A percentile compares a stretch with the other conserved stretches of the same genome.
Evolutionary conservation across 2,797 vertebrate genomes (phyloP).

Genomic region (Lepidocolaptes lacrymiger): DNA sequence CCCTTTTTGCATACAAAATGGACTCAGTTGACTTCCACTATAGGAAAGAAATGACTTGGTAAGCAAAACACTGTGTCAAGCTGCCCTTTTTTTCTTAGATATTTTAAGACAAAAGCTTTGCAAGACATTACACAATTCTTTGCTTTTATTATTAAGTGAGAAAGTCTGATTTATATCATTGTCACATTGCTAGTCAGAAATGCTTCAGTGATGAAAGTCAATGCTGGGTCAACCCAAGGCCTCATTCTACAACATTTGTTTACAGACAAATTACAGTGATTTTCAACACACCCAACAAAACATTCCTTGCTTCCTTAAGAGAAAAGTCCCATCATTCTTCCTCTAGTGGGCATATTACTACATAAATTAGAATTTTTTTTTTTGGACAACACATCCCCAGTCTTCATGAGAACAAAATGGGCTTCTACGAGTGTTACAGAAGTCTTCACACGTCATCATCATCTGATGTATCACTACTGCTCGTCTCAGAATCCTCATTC

Average conservation of each 20-base stretch:
- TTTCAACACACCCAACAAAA: slow-evolving; percentile 59
- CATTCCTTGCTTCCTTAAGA: slow-evolving; percentile 63
- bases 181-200: slow-evolving; percentile 79
- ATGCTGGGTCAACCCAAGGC: slow-evolving; percentile 69
- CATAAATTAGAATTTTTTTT: slow-evolving; percentile 55
- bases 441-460: slow-evolving; percentile 78
- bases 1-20: slow-evolving; percentile 25
- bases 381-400: slow-evolving; percentile 63
- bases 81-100: slow-evolving; percentile 58
- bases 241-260: slow-evolving; percentile 74
- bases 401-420: slow-evolving; percentile 48
- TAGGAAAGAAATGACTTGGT: slow-evolving; percentile 54
- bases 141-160: slow-evolving; percentile 78
- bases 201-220: slow-evolving; percentile 73
- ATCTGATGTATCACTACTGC: slow-evolving; percentile 84
- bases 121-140: slow-evolving; percentile 77
- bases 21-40: slow-evolving; percentile 35
- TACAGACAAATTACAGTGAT: slow-evolving; percentile 72
- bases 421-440: slow-evolving; percentile 46
- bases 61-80: slow-evolving; percentile 67
- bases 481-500: slow-evolving; percentile 82
- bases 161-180: slow-evolving; percentile 77
- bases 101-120: slow-evolving; percentile 77
- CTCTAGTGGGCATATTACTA: slow-evolving; percentile 62
- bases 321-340: slow-evolving; percentile 55